Conservation (phyloP, 2,888 invertebrate species). For the Scaptomyza polygonia region DNA sequence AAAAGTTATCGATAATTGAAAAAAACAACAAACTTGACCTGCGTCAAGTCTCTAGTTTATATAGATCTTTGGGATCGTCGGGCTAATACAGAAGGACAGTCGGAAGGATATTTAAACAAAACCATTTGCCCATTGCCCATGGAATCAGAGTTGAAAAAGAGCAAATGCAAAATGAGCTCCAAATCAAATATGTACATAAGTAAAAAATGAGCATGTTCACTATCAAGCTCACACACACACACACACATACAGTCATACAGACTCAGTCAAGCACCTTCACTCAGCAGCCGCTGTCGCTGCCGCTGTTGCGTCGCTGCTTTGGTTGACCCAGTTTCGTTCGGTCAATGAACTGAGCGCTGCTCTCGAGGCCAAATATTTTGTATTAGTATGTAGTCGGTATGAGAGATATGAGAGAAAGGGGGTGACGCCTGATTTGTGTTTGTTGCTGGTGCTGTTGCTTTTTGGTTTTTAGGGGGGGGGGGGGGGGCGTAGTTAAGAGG, state of each 20-base stretch:
- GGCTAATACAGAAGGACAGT: too few species aligned
- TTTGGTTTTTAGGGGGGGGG: constrained; percentile 38
- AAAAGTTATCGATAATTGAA: too few species aligned
- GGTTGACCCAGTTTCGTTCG: constrained; percentile 66
- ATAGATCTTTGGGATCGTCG: too few species aligned
- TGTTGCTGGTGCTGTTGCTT: constrained; percentile 36
- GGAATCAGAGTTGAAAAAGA: neutral
- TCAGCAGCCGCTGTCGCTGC: constrained; percentile 43
- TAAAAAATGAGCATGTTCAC: constrained; percentile 62
- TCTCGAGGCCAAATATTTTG: constrained; percentile 55
- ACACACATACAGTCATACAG: constrained; percentile 18
- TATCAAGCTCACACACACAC: constrained; percentile 53
- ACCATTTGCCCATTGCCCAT: too few species aligned
- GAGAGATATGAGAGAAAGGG: constrained; percentile 13
- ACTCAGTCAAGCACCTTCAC: constrained; percentile 64
- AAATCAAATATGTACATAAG: constrained; percentile 47
- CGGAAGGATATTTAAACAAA: too few species aligned
- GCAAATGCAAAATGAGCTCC: constrained; percentile 63
- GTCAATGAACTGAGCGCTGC: constrained; percentile 76
- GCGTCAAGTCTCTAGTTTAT: too few species aligned
- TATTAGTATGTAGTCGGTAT: constrained; percentile 29
- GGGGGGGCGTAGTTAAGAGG: constrained; percentile 29
- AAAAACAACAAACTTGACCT: too few species aligned
- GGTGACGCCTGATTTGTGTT: constrained; percentile 38
- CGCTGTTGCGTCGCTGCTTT: constrained; percentile 63